Conservation (phyloP, 1,140 invertebrate genomes). For the Lordiphosa stackelbergi region DNA sequence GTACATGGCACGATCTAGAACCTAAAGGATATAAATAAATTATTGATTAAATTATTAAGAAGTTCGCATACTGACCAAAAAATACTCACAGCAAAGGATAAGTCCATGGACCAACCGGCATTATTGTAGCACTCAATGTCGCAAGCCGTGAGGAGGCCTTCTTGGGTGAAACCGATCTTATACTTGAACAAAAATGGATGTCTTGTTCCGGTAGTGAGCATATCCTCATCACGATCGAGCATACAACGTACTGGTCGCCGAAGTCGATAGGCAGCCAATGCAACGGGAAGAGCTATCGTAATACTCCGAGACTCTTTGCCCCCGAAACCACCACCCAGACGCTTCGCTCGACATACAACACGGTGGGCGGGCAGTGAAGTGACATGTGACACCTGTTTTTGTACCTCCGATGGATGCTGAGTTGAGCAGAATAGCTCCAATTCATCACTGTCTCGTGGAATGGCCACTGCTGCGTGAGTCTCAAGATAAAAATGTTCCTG, state of each 20-base stretch:
- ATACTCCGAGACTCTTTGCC: slow-evolving; percentile 91
- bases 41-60: too few species aligned
- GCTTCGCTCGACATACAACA: slow-evolving; percentile 87
- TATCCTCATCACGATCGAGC: slow-evolving; percentile 96
- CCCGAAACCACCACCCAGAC: slow-evolving; percentile 96
- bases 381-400: slow-evolving; percentile 85
- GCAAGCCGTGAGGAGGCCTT: slow-evolving; percentile 86
- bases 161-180: slow-evolving; percentile 87
- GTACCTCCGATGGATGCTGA: slow-evolving; percentile 88
- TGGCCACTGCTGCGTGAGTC: slow-evolving; percentile 86
- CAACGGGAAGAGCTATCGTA: slow-evolving; percentile 82
- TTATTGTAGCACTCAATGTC: slow-evolving; percentile 89
- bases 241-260: slow-evolving; percentile 89
- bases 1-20: slow-evolving; percentile 87
- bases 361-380: slow-evolving; percentile 87
- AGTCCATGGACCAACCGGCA: slow-evolving; percentile 88
- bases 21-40: slow-evolving; percentile 77
- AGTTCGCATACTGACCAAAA: too few species aligned
- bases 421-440: slow-evolving; percentile 90
- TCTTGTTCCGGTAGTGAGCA: slow-evolving; percentile 90
- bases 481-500: slow-evolving; percentile 99
- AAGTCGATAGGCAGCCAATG: slow-evolving; percentile 85
- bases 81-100: slow-evolving; percentile 83
- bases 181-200: slow-evolving; percentile 94
- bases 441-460: slow-evolving; percentile 89